Conservation (phyloP, 1,140 invertebrate genomes). For the Drosophila murphyi region DNA sequence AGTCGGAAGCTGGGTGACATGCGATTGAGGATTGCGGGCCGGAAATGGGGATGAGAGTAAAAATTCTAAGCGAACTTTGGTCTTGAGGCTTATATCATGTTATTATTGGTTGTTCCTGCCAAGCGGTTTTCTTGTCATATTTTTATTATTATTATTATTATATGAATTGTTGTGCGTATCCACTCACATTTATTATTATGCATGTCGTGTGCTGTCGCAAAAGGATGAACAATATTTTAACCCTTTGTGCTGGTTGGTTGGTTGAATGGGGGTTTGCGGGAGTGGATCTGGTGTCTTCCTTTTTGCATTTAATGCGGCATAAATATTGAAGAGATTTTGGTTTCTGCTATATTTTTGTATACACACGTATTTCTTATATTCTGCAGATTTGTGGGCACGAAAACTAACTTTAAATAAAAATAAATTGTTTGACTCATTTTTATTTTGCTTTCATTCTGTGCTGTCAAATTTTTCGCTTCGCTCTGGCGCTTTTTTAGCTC, state of each 20-base stretch:
- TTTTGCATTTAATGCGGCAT: conserved; percentile 52
- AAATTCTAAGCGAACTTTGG: not conserved
- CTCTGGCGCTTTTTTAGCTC: conserved; percentile 12
- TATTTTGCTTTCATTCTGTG: conserved; percentile 9
- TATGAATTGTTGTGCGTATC: conserved; percentile 52
- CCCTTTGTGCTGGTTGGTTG: conserved; percentile 39
- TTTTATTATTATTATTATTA: conserved; percentile 60
- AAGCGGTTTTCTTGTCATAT: conserved; percentile 30
- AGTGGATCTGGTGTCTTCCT: conserved; percentile 7
- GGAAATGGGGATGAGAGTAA: not conserved
- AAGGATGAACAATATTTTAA: conserved; percentile 61
- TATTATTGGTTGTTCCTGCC: conserved; percentile 37
- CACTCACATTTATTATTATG: conserved; percentile 69
- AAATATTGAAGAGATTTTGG: conserved; percentile 59
- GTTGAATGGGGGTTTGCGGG: not conserved
- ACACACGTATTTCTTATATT: not conserved
- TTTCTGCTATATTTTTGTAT: not conserved
- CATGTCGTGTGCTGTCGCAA: conserved; percentile 64
- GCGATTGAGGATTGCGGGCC: not conserved
- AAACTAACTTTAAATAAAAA: conserved; percentile 44
- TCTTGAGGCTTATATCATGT: conserved; percentile 26
- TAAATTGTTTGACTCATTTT: conserved; percentile 7
- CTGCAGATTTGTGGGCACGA: not conserved
- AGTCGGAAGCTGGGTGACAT: not conserved
- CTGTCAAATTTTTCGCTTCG: conserved; percentile 39